A percentile compares a stretch with the other conserved stretches of the same genome.
Evolutionary conservation across 1,140 invertebrate species (phyloP).

Genomic region (Maniola jurtina): DNA sequence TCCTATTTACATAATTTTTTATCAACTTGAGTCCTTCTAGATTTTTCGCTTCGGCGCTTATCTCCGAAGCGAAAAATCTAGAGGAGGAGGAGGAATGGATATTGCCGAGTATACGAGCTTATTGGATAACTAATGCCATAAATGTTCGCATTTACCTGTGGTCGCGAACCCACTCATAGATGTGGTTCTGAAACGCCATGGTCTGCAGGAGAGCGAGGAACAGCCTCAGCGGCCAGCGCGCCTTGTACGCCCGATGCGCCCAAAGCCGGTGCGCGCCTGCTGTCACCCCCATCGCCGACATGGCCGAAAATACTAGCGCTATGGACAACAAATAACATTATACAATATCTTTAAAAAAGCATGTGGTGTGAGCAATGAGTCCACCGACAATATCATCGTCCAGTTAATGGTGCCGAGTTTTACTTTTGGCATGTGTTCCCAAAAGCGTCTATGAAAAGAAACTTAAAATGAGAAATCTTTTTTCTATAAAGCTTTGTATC

Average conservation of each 20-base stretch:
- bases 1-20: too few species aligned
- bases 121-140: background rate
- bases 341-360: background rate
- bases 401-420: too few species aligned
- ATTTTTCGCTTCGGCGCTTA: too few species aligned
- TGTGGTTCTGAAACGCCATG: conserved; percentile 88
- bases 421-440: too few species aligned
- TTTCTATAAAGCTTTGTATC: too few species aligned
- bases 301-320: conserved; percentile 79
- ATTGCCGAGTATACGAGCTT: background rate
- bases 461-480: too few species aligned
- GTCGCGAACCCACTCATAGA: conserved; percentile 89
- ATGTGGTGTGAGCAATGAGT: too few species aligned
- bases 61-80: too few species aligned
- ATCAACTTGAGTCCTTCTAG: too few species aligned
- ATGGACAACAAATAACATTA: conserved; percentile 52
- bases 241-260: conserved; percentile 93
- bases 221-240: conserved; percentile 87
- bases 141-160: conserved; percentile 81
- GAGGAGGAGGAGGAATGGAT: too few species aligned
- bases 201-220: conserved; percentile 88
- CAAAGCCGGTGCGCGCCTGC: conserved; percentile 94
- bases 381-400: too few species aligned
- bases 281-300: conserved; percentile 86
- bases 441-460: too few species aligned